Base-by-base conservation (phyloP, 2,797 vertebrate species). In the Fistularia tabacaria region DNA sequence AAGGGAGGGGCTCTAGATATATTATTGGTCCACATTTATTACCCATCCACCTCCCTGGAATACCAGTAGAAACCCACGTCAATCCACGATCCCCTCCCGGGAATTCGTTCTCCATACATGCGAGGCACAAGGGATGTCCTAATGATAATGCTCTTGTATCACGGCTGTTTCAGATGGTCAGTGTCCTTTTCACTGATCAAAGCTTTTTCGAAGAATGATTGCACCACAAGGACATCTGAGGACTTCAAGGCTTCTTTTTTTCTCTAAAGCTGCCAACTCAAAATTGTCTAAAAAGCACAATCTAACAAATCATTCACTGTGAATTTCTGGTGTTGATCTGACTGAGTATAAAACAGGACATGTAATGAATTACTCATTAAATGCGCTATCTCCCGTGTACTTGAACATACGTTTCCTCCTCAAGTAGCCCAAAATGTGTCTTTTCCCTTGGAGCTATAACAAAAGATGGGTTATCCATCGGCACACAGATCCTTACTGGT, bases 221-320 rank as follows among this genome's bases (percentile, higher is more conserved):
- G 81, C 70, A 83, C 77, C 73, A 74, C 69, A 71, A 75, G 71
- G 68, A 81, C 72, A 74, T 80, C 73, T 71, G 71, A 81, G 66
- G 72, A 83, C 66, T 67, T 81, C 61, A 62, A 39, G 25, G 25
- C 25, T 25, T 25, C 25, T 25, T 25, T 25, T 25, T 62, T 64
- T 63, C 58, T 51, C 70, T 67, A 71, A 84, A 84, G 75, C 70
- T 84, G 69, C 74, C 50, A 77, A 80, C 73, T 84, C 60, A 73
- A 74, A 71, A 70, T 71, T 66, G 64, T 79, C 73, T 41, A 1
- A 76, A 81, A 83, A 77, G 65, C 54, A 42, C 62, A 38, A 70
- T 46, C 51, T 69, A 76, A 68, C 61, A 76, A 60, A 57, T 56
- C 64, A 48, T 43, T 74, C 57, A 46, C 47, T 41, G 73, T 56